Percentiles rank a stretch among this genome's conserved stretches.
Evolutionary conservation across 2,888 invertebrate species (phyloP).

Genomic region (Tinea pellionella): DNA sequence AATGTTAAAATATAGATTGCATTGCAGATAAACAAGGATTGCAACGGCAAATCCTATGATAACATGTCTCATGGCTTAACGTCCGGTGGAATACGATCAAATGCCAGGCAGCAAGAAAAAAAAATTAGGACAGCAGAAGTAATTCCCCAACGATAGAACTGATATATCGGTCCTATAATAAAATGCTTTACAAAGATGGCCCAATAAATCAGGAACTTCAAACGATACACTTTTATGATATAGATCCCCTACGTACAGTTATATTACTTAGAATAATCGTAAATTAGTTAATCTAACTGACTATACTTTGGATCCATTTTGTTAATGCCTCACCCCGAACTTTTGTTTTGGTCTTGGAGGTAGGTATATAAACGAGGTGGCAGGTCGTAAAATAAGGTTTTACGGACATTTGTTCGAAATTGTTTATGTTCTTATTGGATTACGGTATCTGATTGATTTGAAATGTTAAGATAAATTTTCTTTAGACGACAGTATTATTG

Average conservation of each 20-base stretch:
- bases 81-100: too few relatives aligned
- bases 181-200: neutral
- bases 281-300: constrained; percentile 40
- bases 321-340: constrained; percentile 39
- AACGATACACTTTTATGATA: constrained; percentile 11
- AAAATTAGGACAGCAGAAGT: neutral
- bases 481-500: constrained; percentile 1
- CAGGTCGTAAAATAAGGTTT: constrained; percentile 54
- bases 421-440: constrained; percentile 58
- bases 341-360: constrained; percentile 42
- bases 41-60: too few relatives aligned
- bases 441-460: constrained; percentile 61
- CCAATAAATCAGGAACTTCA: constrained; percentile 10
- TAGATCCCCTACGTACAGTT: constrained; percentile 18
- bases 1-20: too few relatives aligned
- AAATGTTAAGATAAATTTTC: constrained; percentile 48
- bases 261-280: constrained; percentile 37
- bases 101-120: too few relatives aligned
- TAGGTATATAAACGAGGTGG: constrained; percentile 54
- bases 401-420: constrained; percentile 50
- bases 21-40: too few relatives aligned
- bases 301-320: constrained; percentile 44
- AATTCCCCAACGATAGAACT: neutral
- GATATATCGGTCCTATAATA: neutral
- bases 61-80: too few relatives aligned